Base-by-base conservation (phyloP, 2,113 vertebrate genomes). In the Ailurus styani region DNA sequence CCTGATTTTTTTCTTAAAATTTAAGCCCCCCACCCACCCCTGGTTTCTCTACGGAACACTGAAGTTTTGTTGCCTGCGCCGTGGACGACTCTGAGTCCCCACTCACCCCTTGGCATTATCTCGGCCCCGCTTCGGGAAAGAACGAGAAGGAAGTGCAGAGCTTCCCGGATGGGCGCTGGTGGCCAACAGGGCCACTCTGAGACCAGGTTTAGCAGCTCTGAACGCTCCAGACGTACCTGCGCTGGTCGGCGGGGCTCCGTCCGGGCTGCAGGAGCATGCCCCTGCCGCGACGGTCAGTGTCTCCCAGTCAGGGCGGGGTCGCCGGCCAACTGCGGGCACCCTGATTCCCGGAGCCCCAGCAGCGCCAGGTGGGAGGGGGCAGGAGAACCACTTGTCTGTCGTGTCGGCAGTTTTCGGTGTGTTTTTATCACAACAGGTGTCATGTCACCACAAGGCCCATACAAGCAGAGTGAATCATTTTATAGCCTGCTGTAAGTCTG, bases 221-320 rank as follows among this genome's bases (percentile, higher is more conserved):
- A 77, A 37, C 12, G 13, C 31, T 54, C 47, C 14, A 29, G 37
- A 23, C 55, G 21, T 29, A 27, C 12, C 0, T n/a, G 31, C 6
- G 31, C 11, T 31, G 7, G 42, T 47, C 6, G 31, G 17, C 12
- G 23, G 57, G 31, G 23, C 3, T 37, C 47, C 54, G 1, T 45
- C 31, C 31, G 3, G 73, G 42, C 57, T 18, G 21, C 37, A 9
- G 29, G 8, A 29, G 29, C 10, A 4, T 10, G 29, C 18, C 37
- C n/a, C n/a, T n/a, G n/a, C n/a, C n/a, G n/a, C n/a, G 60, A 34
- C 20, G 7, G 34, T 10, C 25, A 15, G 7, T 1, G 0, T 45
- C 17, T 50, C 91, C 0, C 23, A n/a, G 87, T 34, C 55, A 3
- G 42, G 18, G n/a, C 8, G 0, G n/a, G 21, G 6, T 17, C 7